Conservation (phyloP, 2,888 invertebrate genomes). For the Argyresthia goedartella region DNA sequence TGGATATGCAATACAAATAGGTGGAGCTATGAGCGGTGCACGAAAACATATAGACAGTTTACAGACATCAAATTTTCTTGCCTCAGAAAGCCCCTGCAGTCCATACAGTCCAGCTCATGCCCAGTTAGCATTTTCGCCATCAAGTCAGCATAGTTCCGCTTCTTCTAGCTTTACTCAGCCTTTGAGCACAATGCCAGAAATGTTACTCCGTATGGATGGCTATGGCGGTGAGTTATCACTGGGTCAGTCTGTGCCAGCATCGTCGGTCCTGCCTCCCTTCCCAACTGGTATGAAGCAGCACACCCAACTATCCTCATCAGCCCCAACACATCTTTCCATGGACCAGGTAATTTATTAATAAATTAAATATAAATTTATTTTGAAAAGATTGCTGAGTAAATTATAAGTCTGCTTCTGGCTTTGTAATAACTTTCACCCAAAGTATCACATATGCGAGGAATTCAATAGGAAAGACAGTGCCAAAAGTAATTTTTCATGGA, state of each 20-base stretch:
- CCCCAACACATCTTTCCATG: constrained; percentile 85
- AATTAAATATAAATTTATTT: neutral
- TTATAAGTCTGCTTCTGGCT: too few species aligned
- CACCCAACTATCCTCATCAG: constrained; percentile 86
- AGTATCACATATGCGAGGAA: too few species aligned
- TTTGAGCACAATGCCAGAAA: constrained; percentile 69
- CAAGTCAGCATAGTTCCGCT: constrained; percentile 75
- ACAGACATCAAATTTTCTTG: constrained; percentile 29
- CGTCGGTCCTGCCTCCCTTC: constrained; percentile 60
- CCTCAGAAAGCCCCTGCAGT: constrained; percentile 61
- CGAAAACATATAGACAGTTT: constrained; percentile 27
- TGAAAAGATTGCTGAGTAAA: too few species aligned
- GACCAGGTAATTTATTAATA: constrained; percentile 74
- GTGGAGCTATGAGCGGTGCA: constrained; percentile 58
- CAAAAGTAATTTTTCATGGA: too few species aligned
- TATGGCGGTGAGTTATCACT: constrained; percentile 66
- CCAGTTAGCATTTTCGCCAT: constrained; percentile 74
- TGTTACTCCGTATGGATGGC: constrained; percentile 76
- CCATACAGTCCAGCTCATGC: constrained; percentile 45
- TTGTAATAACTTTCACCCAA: too few species aligned
- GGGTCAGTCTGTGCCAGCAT: constrained; percentile 76
- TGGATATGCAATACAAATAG: constrained; percentile 66
- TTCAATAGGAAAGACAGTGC: too few species aligned
- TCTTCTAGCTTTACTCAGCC: constrained; percentile 60
- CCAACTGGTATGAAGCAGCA: constrained; percentile 49